Conservation (phyloP, 1,140 invertebrate species). For the Drosophila grimshawi region DNA sequence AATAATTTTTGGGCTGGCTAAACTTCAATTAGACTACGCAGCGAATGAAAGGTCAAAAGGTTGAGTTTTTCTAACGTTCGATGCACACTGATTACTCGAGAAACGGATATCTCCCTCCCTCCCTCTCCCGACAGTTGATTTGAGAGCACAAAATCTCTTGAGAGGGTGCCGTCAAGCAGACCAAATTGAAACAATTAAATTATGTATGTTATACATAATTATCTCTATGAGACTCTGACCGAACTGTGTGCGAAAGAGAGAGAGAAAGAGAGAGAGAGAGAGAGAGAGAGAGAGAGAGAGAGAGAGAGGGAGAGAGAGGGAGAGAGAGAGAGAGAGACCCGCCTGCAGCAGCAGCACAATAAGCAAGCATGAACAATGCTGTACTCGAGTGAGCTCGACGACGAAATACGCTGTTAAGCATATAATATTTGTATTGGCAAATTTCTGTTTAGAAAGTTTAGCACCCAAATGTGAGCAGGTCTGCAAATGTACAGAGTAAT, state of each 20-base stretch:
- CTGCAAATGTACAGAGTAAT: too few relatives aligned
- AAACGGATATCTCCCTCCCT: conserved; percentile 12
- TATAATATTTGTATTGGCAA: too few relatives aligned
- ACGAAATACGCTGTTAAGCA: too few relatives aligned
- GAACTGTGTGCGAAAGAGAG: background rate
- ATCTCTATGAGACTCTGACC: conserved; percentile 22
- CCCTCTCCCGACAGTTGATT: background rate
- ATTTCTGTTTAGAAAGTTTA: too few relatives aligned
- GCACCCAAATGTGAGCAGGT: too few relatives aligned
- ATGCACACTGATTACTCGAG: conserved; percentile 12
- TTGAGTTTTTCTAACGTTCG: background rate
- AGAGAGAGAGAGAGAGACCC: background rate
- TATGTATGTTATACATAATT: conserved; percentile 66
- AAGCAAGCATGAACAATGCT: conserved; percentile 25
- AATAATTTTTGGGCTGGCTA: background rate
- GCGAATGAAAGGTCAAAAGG: conserved; percentile 17
- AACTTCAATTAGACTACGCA: conserved; percentile 11
- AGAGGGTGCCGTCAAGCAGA: conserved; percentile 34
- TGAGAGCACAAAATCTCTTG: conserved; percentile 4
- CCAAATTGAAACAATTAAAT: conserved; percentile 72
- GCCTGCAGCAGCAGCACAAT: conserved; percentile 50
- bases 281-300: background rate
- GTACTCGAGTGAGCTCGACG: too few relatives aligned
- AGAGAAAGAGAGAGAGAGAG: background rate
- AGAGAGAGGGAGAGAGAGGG: background rate